Base-by-base conservation (phyloP, 1,140 invertebrate species). In the Delia radicum region DNA sequence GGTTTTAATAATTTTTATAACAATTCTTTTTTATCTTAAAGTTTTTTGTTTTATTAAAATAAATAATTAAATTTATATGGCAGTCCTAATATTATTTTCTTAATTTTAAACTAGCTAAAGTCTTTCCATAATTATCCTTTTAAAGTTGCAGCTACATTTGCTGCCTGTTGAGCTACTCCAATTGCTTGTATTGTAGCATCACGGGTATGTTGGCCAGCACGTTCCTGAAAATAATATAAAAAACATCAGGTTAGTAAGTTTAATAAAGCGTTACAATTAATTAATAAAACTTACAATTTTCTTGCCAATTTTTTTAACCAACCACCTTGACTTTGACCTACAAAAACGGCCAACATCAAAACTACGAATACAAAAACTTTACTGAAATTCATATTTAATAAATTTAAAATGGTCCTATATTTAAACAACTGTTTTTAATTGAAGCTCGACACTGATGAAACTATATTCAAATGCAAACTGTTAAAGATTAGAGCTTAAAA, bases 101-200 rank as follows among this genome's bases (percentile, higher is more conserved):
- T 37, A 37, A 10, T 10, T 37, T 37, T 37, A 2, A 37, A 37
- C 8, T 37, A 37, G 3, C 1, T 33, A 26, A 73, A 27, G 3
- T 8, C 6, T 24, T 42, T 3, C 4, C 2, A n/a, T 48, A 21
- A 27, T 61, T 63, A 73, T 18, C 75, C 75, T 18, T 61, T 73
- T 46, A 71, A 67, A 27, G 83, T 83, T 29, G 81, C 83, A 6
- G 79, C 83, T 0, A 85, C 82, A 80, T 81, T 85, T 4, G 83
- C 83, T 2, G 80, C 82, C 72, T 85, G 81, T 46, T 85, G 83
- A 0, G 83, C 83, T 8, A 85, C 77, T 15, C 77, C 81, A n/a
- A 85, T 18, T 15, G 74, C 77, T 27, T 85, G 82, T 8, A 85
- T 85, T n/a, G 78, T 76, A 72, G 83, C 83, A 81, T 85, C 83